Conservation (phyloP, 53 echinoderm and acorn worm genomes). For the Temnopleurus reevesii region DNA sequence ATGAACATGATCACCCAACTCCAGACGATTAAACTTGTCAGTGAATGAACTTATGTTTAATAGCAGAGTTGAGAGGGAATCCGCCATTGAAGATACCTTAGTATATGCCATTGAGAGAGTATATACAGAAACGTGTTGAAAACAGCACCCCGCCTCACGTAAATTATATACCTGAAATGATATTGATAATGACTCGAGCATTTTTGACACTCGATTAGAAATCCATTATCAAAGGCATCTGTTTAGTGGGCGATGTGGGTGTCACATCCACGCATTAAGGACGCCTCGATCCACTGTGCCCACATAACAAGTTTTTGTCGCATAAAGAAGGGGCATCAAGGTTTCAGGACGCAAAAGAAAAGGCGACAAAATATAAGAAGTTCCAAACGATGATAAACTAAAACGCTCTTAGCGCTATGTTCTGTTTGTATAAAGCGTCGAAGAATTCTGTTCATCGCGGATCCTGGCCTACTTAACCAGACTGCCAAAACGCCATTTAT, state of each 20-base stretch:
- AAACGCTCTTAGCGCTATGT: neutral
- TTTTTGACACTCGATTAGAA: neutral
- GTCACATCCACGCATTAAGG: neutral
- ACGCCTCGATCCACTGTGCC: too few species aligned
- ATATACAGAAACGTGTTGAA: too few species aligned
- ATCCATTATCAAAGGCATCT: neutral
- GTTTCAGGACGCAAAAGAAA: neutral
- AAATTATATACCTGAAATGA: too few species aligned
- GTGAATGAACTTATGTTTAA: neutral
- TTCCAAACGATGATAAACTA: neutral
- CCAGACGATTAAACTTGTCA: neutral
- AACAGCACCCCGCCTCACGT: too few species aligned
- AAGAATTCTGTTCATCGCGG: neutral
- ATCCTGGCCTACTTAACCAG: slow-evolving; percentile 31
- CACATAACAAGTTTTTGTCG: neutral
- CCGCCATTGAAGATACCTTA: too few species aligned
- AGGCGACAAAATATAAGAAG: neutral
- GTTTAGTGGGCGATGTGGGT: neutral
- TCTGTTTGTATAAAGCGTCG: too few species aligned
- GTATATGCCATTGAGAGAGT: too few species aligned
- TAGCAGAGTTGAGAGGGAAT: too few species aligned
- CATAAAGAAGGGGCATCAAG: neutral
- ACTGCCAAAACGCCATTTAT: slow-evolving; percentile 1
- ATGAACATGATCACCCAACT: neutral
- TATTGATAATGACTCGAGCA: too few species aligned